Evolutionary conservation across 2,797 vertebrate genomes (phyloP).

Genomic region (Diceros bicornis): DNA sequence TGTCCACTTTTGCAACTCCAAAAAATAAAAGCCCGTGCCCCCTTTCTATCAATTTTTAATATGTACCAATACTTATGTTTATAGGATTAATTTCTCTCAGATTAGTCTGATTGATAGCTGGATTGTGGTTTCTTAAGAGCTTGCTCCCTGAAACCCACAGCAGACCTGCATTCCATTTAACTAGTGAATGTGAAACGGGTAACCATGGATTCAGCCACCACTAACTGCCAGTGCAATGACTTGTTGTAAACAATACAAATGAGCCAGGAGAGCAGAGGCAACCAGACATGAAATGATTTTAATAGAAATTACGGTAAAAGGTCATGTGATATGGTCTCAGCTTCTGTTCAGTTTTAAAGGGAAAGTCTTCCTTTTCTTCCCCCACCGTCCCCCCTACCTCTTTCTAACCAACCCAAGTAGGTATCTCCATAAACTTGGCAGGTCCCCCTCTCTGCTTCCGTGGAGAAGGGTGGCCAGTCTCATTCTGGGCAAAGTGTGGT

Average conservation of each 20-base stretch:
- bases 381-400: background rate
- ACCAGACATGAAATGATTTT: constrained; percentile 93
- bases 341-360: constrained; percentile 90
- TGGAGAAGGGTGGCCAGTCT: constrained; percentile 74
- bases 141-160: constrained; percentile 89
- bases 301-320: constrained; percentile 92
- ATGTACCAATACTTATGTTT: constrained; percentile 85
- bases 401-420: constrained; percentile 84
- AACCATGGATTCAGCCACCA: constrained; percentile 92
- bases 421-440: constrained; percentile 69
- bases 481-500: constrained; percentile 74
- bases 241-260: constrained; percentile 93
- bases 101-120: constrained; percentile 91
- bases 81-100: constrained; percentile 91
- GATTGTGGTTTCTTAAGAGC: constrained; percentile 91
- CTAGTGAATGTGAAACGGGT: constrained; percentile 91
- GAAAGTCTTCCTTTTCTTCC: constrained; percentile 86
- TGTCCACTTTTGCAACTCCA: constrained; percentile 82
- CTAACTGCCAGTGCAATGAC: constrained; percentile 91
- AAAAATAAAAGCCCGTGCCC: constrained; percentile 82
- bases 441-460: constrained; percentile 62
- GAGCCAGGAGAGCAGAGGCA: constrained; percentile 90
- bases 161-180: constrained; percentile 92
- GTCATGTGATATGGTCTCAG: constrained; percentile 90
- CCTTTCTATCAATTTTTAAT: constrained; percentile 89